These are phyloP conservation scores for Dasyornis broadbenti DNA, from an alignment of 2,113 vertebrate genomes.

Conservation along the genomic window DNA sequence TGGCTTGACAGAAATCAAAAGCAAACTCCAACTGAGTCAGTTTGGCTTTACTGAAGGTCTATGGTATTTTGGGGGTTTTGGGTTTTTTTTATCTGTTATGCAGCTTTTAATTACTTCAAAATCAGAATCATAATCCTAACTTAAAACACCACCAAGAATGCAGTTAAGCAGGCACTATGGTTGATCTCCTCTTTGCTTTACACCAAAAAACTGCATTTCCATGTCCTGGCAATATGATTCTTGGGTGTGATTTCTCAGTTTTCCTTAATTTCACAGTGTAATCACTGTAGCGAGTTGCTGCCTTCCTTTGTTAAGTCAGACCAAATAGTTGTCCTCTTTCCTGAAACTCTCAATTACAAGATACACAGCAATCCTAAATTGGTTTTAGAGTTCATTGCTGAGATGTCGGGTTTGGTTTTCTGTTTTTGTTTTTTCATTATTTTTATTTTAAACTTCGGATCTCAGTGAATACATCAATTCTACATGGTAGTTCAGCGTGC, in stretches of 20 bases:
- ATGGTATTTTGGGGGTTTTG: background rate
- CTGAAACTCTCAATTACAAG: background rate
- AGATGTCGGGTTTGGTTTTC: background rate
- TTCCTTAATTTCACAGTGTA: background rate
- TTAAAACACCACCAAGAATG: background rate
- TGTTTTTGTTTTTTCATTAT: background rate
- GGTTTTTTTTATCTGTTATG: background rate
- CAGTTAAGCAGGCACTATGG: background rate
- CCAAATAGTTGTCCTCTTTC: background rate
- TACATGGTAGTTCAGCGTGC: background rate
- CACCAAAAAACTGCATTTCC: background rate
- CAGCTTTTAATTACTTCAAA: background rate
- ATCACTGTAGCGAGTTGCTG: background rate
- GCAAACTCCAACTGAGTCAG: background rate
- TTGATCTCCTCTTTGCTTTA: accelerated
- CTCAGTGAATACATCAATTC: background rate
- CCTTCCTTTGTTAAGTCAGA: background rate
- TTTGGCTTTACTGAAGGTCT: background rate
- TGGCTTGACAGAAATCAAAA: background rate
- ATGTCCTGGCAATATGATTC: background rate
- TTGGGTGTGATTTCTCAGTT: background rate
- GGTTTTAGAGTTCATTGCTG: accelerated
- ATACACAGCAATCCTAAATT: background rate
- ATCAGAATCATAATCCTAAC: background rate
- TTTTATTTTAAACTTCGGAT: background rate